Evolutionary conservation across 1,140 invertebrate species (phyloP).

Genomic region (Leucophenga varia): DNA sequence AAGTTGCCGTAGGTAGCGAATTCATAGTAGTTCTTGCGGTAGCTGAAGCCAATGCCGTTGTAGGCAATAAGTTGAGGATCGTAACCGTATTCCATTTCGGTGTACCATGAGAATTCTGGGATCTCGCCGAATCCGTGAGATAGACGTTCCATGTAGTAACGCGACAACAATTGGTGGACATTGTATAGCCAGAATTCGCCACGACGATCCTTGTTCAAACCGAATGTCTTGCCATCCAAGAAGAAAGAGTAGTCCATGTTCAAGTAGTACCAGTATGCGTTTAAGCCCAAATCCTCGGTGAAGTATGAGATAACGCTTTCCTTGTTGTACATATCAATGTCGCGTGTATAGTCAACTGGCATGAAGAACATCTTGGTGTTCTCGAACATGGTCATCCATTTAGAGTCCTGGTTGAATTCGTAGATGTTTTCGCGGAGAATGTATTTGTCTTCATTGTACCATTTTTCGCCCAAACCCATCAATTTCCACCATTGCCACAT

Average conservation of each 20-base stretch:
- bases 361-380: constrained; percentile 40
- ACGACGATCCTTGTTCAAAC: constrained; percentile 60
- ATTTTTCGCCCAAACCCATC: constrained; percentile 47
- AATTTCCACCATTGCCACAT: constrained; percentile 50
- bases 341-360: constrained; percentile 56
- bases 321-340: constrained; percentile 60
- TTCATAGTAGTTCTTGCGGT: constrained; percentile 62
- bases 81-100: constrained; percentile 62
- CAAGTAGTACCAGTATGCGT: constrained; percentile 71
- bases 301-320: constrained; percentile 71
- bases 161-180: constrained; percentile 62
- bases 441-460: constrained; percentile 38
- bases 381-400: constrained; percentile 38
- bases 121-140: constrained; percentile 64
- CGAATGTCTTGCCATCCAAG: constrained; percentile 60
- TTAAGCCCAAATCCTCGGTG: constrained; percentile 70
- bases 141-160: constrained; percentile 69
- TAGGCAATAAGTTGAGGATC: constrained; percentile 64
- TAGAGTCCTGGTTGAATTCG: constrained; percentile 35
- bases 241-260: constrained; percentile 68
- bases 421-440: constrained; percentile 45
- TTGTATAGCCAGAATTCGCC: constrained; percentile 64
- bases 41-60: constrained; percentile 66
- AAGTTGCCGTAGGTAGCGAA: constrained; percentile 65
- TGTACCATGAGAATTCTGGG: constrained; percentile 60